Evolutionary conservation across 1,140 invertebrate genomes (phyloP).

Genomic region (Bombus pascuorum): DNA sequence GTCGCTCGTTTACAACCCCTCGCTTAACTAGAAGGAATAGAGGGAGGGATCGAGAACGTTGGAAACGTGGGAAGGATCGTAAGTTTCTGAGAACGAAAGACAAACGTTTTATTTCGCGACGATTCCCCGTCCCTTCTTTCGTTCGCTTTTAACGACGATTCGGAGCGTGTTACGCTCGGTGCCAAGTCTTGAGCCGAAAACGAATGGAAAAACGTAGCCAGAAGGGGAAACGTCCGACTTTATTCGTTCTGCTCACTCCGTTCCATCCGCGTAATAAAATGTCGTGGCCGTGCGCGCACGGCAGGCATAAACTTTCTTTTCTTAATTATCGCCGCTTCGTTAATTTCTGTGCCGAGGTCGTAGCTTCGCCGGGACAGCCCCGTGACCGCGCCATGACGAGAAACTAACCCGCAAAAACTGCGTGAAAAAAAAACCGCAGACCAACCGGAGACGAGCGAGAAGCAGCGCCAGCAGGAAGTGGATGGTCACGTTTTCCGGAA

Average conservation of each 20-base stretch:
- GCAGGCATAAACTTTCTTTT: conserved; percentile 66
- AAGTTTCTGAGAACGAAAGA: conserved; percentile 13
- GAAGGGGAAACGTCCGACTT: conserved; percentile 22
- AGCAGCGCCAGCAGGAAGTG: conserved; percentile 17
- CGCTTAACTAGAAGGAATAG: background rate
- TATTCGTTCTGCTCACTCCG: conserved; percentile 13
- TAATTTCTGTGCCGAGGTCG: conserved; percentile 66
- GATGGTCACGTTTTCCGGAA: conserved; percentile 58
- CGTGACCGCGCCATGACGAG: background rate
- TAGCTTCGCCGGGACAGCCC: conserved; percentile 17
- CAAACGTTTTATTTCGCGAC: conserved; percentile 28
- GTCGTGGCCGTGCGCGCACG: conserved; percentile 43
- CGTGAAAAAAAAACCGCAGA: background rate
- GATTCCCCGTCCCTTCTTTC: background rate
- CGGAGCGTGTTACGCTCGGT: background rate
- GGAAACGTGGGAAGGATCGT: background rate
- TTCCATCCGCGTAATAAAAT: conserved; percentile 59
- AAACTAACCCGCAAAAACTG: conserved; percentile 20
- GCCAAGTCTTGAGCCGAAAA: conserved; percentile 30
- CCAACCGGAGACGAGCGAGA: conserved; percentile 1
- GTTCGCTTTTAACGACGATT: conserved; percentile 7
- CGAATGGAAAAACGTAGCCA: conserved; percentile 12
- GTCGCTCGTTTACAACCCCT: background rate
- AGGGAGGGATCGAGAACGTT: background rate
- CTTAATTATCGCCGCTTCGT: conserved; percentile 73